Conservation (phyloP, 2,797 vertebrate species). For the Leptoclinus maculatus region DNA sequence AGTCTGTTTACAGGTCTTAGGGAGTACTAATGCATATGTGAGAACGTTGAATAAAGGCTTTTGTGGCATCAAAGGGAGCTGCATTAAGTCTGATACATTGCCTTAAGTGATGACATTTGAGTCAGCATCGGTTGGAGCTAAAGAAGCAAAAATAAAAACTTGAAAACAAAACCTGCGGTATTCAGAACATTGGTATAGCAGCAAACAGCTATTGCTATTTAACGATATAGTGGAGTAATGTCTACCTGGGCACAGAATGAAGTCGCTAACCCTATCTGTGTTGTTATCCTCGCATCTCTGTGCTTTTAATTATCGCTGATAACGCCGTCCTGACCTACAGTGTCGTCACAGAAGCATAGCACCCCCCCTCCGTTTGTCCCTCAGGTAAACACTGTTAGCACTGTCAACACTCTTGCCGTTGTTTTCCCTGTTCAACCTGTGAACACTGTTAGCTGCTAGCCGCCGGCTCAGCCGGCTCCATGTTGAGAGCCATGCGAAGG, state of each 20-base stretch:
- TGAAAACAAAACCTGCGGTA: not conserved
- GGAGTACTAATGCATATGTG: not conserved
- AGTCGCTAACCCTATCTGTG: not conserved
- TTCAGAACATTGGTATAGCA: not conserved
- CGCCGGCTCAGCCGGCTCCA: not conserved
- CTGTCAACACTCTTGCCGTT: too few species aligned
- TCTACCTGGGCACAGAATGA: not conserved
- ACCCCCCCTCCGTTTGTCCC: not conserved
- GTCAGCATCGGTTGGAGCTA: not conserved
- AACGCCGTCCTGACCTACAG: too few species aligned
- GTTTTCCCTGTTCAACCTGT: too few species aligned
- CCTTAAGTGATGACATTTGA: not conserved
- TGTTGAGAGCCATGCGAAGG: not conserved
- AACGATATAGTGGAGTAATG: not conserved
- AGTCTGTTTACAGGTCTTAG: not conserved
- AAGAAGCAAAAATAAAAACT: not conserved
- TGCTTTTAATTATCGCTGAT: too few species aligned
- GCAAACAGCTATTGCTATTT: not conserved
- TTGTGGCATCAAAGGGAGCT: not conserved
- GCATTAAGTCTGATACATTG: not conserved
- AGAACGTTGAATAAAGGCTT: not conserved
- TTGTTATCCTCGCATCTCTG: too few species aligned
- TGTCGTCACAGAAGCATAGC: too few species aligned
- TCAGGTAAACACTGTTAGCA: not conserved
- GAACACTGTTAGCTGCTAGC: not conserved